Evolutionary conservation across 2,113 vertebrate species (phyloP), one percentile per base, ranked within the genome.

Genomic region (Tragelaphus imberbis): DNA sequence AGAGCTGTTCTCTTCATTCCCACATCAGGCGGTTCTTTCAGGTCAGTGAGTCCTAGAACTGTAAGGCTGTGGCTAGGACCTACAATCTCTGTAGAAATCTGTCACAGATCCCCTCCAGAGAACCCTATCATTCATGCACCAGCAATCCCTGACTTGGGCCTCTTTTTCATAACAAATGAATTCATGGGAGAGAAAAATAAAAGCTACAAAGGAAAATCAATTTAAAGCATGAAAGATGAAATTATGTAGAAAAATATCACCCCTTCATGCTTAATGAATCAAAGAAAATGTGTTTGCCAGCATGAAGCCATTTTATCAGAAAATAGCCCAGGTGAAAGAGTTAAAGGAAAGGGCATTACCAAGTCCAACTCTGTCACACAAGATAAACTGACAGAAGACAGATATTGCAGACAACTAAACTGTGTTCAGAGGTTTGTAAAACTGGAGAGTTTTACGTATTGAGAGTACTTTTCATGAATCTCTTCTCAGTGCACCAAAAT

Each of bases 201-300:
- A 19, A 85, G 79, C 30, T 40, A 25, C 33, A 84, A 30, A 89
- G 47, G 9, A 94, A 85, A 80, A 96, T 84, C 51, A 92, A n/a
- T 89, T 85, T 51, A 47, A 89, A 85, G 44, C 58, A 33, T 3
- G 9, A 91, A 96, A 84, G 84, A 88, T 77, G 84, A 94, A 96
- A 94, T 96, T 84, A 59, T 71, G 25, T 85, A 88, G 68, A 89
- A 79, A 92, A 80, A 85, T 55, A 86, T 81, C 44, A 96, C 17
- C n/a, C 61, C 71, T 68, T 90, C n/a, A 80, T 92, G n/a, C n/a
- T 63, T 92, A 85, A 71, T 71, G 79, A 96, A 89, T 81, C n/a
- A 58, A 19, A 92, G 65, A 89, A 59, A 92, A 84, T 71, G 17
- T 80, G 68, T 58, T 88, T 61, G n/a, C 79, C 84, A 89, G 58